These are phyloP conservation scores for Itoplectis maculator DNA, from an alignment of 2,888 invertebrate species.

Conservation along the genomic window DNA sequence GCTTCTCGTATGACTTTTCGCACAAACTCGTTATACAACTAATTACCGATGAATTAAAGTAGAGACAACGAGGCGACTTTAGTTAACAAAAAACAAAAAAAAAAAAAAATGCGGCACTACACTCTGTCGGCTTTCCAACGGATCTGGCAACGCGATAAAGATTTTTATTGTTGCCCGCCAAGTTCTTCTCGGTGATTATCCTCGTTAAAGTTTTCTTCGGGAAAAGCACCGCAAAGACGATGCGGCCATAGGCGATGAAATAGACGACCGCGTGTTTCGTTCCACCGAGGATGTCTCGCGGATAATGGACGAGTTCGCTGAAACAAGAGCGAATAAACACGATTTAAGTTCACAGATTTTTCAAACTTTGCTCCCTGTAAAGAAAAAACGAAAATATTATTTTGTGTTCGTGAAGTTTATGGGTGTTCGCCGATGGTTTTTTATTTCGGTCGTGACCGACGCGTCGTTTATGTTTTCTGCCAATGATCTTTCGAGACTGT, in stretches of 20 bases:
- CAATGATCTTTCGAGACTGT: not conserved
- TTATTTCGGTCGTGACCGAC: not conserved
- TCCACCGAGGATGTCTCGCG: constrained; percentile 6
- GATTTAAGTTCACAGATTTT: constrained; percentile 36
- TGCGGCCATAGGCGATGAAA: constrained; percentile 27
- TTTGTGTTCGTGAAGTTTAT: not conserved
- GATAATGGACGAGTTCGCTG: constrained; percentile 47
- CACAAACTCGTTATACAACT: constrained; percentile 60
- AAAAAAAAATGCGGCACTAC: constrained; percentile 15
- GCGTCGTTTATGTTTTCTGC: not conserved
- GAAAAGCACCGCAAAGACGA: constrained; percentile 16
- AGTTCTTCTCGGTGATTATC: constrained; percentile 35
- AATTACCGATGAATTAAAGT: constrained; percentile 52
- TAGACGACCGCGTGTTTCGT: constrained; percentile 26
- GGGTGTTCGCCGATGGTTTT: not conserved
- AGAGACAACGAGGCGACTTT: not conserved
- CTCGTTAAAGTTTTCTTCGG: constrained; percentile 53
- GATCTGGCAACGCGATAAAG: constrained; percentile 27
- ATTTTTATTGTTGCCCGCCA: constrained; percentile 57
- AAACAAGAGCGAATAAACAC: constrained; percentile 57
- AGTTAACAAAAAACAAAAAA: constrained; percentile 15
- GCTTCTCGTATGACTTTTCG: constrained; percentile 39
- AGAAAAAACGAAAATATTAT: not conserved
- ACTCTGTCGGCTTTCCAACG: not conserved
- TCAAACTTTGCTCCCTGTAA: not conserved